Base-by-base conservation (phyloP, 2,113 vertebrate genomes). In the Empidonax alnorum region DNA sequence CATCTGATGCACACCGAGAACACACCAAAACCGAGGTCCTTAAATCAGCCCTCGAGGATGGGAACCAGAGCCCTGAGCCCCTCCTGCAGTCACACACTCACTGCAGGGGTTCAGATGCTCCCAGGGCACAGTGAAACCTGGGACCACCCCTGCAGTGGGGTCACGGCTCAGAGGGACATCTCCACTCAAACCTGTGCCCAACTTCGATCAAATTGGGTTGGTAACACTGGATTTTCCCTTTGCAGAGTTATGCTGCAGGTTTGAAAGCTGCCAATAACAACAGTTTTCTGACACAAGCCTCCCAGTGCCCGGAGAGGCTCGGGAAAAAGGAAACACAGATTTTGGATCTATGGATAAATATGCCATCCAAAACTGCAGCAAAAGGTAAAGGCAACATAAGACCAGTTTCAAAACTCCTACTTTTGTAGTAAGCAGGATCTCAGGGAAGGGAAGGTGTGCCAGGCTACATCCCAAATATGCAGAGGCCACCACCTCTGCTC, bases 391-490 rank as follows among this genome's bases (percentile, higher is more conserved):
- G 33, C 33, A 44, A 79, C 46, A 46, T 23, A 7, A 35, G 50
- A 58, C 9, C 35, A 52, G 37, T 55, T 55, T 18, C 39, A 46
- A 65, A 91, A 72, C 47, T 80, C 42, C 7, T 12, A 6, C 19
- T 74, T 58, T 15, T 39, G n/a, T 9, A 49, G 46, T 39, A n/a
- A 39, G 56, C 11, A 25, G 35, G 31, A 74, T 14, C 55, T 18
- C 15, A 6, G 14, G 42, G 46, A 68, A 62, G 21, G 10, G 6
- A 37, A 37, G 23, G 58, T 35, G n/a, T 44, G 42, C 24, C 35
- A 33, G 0, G 2, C 16, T 46, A 31, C 19, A 44, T 10, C 58
- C 55, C 21, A 1, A 30, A 47, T 0, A 7, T 7, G 24, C 25
- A 1, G 55, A 79, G n/a, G 49, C 14, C 47, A 41, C 31, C 1